These are phyloP conservation scores for Martes flavigula DNA, from an alignment of 2,797 vertebrate genomes.

Conservation along the genomic window DNA sequence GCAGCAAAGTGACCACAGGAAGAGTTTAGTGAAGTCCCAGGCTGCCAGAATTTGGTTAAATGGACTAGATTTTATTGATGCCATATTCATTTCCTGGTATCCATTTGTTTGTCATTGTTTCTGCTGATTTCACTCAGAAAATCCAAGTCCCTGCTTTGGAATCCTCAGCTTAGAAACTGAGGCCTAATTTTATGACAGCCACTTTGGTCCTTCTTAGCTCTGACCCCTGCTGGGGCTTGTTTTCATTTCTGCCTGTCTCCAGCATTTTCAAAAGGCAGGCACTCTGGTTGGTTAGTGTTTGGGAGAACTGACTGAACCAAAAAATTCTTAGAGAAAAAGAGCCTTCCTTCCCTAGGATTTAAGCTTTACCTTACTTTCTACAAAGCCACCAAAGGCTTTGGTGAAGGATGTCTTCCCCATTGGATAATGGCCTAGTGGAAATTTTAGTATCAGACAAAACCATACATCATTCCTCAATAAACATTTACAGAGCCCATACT, in stretches of 20 bases:
- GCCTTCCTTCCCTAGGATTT: not conserved
- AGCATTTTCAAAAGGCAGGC: not conserved
- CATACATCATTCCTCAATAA: not conserved
- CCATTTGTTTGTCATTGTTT: not conserved
- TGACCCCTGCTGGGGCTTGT: not conserved
- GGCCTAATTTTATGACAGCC: not conserved
- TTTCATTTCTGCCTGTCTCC: constrained; percentile 35
- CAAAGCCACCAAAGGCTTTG: not conserved
- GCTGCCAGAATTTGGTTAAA: not conserved
- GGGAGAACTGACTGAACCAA: not conserved
- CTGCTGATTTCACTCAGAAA: constrained; percentile 9
- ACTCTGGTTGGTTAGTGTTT: constrained; percentile 11
- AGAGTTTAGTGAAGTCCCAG: not conserved
- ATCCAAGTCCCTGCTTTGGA: not conserved
- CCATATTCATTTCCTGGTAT: not conserved
- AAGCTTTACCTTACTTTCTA: not conserved
- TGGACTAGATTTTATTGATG: not conserved
- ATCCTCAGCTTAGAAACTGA: not conserved
- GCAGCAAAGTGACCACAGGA: not conserved
- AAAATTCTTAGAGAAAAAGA: not conserved
- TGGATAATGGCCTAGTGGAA: not conserved
- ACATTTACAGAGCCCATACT: not conserved
- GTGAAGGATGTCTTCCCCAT: not conserved
- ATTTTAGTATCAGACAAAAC: not conserved
- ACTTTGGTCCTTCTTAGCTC: constrained; percentile 11